Percentiles rank a stretch among this genome's conserved stretches.
phyloP scores from a whole-genome alignment of 2,113 vertebrate species.

The Chrysemys picta region DNA sequence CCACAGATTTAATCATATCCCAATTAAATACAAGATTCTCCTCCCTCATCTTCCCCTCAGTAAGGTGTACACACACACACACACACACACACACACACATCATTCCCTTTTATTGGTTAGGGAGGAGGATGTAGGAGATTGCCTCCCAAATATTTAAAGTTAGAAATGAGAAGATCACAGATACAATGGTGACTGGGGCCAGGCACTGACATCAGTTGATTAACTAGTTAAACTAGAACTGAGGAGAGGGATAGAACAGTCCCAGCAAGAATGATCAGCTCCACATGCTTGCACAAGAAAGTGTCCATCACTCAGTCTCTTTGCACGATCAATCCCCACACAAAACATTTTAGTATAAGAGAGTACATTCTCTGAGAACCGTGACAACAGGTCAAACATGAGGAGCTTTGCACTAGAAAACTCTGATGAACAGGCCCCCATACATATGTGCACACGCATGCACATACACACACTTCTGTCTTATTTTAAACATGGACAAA shows the following conservation, averaged over 20 bases:
- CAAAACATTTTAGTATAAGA: background rate
- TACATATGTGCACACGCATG: background rate
- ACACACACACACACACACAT: background rate
- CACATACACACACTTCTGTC: background rate
- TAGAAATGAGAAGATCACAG: background rate
- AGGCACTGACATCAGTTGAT: background rate
- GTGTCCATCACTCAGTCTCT: background rate
- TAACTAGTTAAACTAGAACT: background rate
- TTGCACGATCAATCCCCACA: background rate
- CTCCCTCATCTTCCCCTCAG: background rate
- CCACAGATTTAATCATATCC: background rate
- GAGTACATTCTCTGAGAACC: background rate
- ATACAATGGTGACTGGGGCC: background rate
- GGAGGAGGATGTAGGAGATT: background rate
- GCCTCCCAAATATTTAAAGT: background rate
- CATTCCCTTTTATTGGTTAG: background rate
- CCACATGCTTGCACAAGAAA: background rate
- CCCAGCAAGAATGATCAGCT: background rate
- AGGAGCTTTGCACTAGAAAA: background rate
- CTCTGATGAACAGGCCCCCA: background rate
- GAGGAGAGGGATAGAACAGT: background rate
- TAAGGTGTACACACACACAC: background rate
- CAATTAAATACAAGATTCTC: background rate
- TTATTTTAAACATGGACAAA: background rate
- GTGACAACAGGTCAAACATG: background rate